phyloP scores from a whole-genome alignment of 2,888 invertebrate genomes.

The Agrotis puta region DNA sequence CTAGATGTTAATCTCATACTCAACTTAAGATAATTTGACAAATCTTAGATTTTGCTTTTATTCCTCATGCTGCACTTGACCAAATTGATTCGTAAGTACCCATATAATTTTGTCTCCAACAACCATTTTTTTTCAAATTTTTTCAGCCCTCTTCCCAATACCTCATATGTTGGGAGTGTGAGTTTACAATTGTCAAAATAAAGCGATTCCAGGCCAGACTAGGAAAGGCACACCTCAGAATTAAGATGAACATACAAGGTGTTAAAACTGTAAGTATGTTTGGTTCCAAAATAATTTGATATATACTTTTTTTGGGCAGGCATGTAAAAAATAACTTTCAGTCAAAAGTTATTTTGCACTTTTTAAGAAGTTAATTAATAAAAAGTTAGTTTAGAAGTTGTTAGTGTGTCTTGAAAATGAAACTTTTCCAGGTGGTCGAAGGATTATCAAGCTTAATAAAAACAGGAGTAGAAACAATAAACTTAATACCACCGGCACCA shows the following conservation, averaged over 20 bases:
- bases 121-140: not conserved
- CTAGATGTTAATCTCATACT: too few species aligned
- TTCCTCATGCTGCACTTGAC: too few species aligned
- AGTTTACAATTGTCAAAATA: slow-evolving; percentile 8
- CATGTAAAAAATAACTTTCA: too few species aligned
- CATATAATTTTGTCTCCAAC: too few species aligned
- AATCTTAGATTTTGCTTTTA: too few species aligned
- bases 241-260: slow-evolving; percentile 17
- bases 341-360: too few species aligned
- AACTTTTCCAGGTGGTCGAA: slow-evolving; percentile 11
- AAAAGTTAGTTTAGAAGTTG: too few species aligned
- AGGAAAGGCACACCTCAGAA: not conserved
- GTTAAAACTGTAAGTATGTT: slow-evolving; percentile 23
- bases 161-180: slow-evolving; percentile 34
- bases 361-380: too few species aligned
- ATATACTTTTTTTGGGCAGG: too few species aligned
- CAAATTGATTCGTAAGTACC: too few species aligned
- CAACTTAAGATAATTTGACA: too few species aligned
- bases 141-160: not conserved
- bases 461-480: slow-evolving; percentile 12
- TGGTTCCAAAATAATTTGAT: too few species aligned
- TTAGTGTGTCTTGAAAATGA: not conserved
- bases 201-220: slow-evolving; percentile 25
- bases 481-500: slow-evolving; percentile 13
- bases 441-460: slow-evolving; percentile 19